Evolutionary conservation across 1,140 invertebrate species (phyloP), one percentile per base, ranked within the genome.

Genomic region (Coelopa frigida): DNA sequence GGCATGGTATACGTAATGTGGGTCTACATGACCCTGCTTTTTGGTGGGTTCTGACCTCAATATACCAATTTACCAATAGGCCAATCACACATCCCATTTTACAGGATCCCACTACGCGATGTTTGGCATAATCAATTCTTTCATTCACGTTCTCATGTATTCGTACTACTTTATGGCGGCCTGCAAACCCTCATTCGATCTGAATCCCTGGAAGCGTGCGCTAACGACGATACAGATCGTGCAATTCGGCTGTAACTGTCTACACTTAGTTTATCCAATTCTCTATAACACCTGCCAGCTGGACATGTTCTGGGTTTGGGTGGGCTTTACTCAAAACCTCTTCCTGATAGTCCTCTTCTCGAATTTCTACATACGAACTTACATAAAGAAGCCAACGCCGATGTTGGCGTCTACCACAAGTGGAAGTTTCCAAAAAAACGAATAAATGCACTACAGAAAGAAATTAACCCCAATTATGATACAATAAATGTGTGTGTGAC

Each of bases 1-100:
- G 78, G 78, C 1, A 88, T 90, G 82, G 63, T 79, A 3, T 49
- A 75, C 3, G 65, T 67, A 0, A 61, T 64, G 5, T 81, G 73
- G 70, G 50, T 58, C n/a, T 67, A 56, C 1, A 60, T 72, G 4
- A 80, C 76, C 27, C 22, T 31, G n/a, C 21, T 29, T 27, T 43
- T 29, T 43, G 4, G 29, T 17, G 15, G n/a, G 5, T n/a, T 14
- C n/a, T 11, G 15, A 46, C 7, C 7, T 24, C 32, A 17, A 18
- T 23, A n/a, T n/a, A n/a, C n/a, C n/a, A n/a, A n/a, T n/a, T n/a
- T n/a, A n/a, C n/a, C n/a, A n/a, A n/a, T n/a, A n/a, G 21, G 0
- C 4, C 21, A 36, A 4, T 35, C 11, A 17, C 5, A 22, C 24
- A 35, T 20, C 4, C 31, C 17, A 12, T 41, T 0, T 46, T 22